A percentile compares a stretch with the other conserved stretches of the same genome.
phyloP scores from a whole-genome alignment of 92 coral and sea anemone species.

The Diadumene lineata region DNA sequence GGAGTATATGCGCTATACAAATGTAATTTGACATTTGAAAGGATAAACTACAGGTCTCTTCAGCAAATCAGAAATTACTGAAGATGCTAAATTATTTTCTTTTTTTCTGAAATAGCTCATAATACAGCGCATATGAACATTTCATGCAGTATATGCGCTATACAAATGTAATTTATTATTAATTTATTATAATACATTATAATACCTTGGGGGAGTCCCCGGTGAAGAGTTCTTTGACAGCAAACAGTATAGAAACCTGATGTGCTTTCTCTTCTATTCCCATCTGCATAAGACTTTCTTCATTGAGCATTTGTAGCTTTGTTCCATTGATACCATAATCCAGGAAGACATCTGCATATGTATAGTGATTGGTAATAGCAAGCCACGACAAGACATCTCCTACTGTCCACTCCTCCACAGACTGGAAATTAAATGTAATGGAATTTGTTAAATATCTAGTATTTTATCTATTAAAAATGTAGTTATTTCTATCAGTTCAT shows the following conservation, averaged over 20 bases:
- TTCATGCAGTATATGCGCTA: too few relatives aligned
- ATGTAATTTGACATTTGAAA: too few relatives aligned
- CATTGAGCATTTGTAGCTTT: slow-evolving; percentile 50
- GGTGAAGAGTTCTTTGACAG: slow-evolving; percentile 69
- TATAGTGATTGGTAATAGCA: slow-evolving; percentile 70
- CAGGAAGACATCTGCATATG: slow-evolving; percentile 75
- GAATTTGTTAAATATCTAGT: too few relatives aligned
- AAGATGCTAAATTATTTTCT: too few relatives aligned
- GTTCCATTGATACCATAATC: slow-evolving; percentile 62
- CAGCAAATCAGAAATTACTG: too few relatives aligned
- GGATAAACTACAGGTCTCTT: too few relatives aligned
- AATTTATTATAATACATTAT: not conserved
- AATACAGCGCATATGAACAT: too few relatives aligned
- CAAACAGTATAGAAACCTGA: slow-evolving; percentile 63
- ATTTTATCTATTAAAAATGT: too few relatives aligned
- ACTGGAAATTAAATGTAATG: slow-evolving; percentile 34
- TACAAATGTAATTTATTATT: too few relatives aligned
- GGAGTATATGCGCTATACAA: too few relatives aligned
- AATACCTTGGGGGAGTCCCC: slow-evolving; percentile 70
- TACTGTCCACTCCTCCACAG: slow-evolving; percentile 73
- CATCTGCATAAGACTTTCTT: slow-evolving; percentile 44
- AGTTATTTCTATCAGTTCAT: too few relatives aligned
- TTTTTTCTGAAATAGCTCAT: not conserved
- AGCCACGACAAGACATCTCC: slow-evolving; percentile 85
- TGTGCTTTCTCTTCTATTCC: slow-evolving; percentile 71